Evolutionary conservation across 2,888 invertebrate genomes (phyloP), one percentile per base, ranked within the genome.

Genomic region (Willowsia nigromaculata): DNA sequence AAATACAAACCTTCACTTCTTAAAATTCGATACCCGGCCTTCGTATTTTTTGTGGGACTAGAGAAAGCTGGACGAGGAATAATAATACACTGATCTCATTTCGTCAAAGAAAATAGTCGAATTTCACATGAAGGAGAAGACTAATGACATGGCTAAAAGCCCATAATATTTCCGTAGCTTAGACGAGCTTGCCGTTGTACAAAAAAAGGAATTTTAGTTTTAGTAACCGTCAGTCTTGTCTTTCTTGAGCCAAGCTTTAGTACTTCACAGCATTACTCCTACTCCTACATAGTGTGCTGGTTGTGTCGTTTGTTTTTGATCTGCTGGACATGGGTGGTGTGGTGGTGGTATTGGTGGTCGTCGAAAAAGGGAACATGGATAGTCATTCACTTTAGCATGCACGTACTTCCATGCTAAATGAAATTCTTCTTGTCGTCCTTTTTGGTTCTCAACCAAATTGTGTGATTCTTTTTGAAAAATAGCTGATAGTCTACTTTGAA

Each of bases 81-180:
- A 86, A 80, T 80, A 86, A 86, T 47, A 59, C 74, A 86, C 33
- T 82, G 87, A 87, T 87, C 87, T 82, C 87, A 82, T 87, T 87
- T 82, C 81, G 74, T 74, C 74, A 40, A 71, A 37, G 74, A 74
- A 76, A 59, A 59, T 74, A 74, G 82, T 81, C 59, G 74, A 82
- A 82, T 87, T 87, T 87, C 82, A 82, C 71, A 40, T 74, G 43
- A 68, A 80, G 65, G 81, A 68, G 86, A 68, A 87, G 82, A 87
- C 87, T 87, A 87, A 87, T 87, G 82, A 74, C 87, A 82, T 87
- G 59, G 50, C 87, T 87, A 87, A 87, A 87, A 82, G 68, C 68
- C 68, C 78, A 86, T 80, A 86, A 80, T 86, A 86, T 86, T 68
- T 86, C 80, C 80, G 53, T 37, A 80, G 56, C 33, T 27, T 40